phyloP scores from a whole-genome alignment of 2,888 invertebrate species.

The Rhagophthalmus giganteus region DNA sequence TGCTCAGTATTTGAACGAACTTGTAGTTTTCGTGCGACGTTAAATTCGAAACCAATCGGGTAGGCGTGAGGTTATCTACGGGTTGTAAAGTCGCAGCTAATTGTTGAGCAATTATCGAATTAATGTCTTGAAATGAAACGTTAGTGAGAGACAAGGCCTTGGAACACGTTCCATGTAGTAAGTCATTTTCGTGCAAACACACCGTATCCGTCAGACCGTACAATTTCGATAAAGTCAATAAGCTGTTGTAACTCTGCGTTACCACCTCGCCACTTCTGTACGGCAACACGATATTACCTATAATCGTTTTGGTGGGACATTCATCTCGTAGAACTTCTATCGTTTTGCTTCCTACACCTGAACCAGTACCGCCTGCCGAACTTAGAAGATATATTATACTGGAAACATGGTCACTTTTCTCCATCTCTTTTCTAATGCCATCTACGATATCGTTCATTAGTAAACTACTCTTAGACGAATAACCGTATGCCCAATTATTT shows the following conservation, averaged over 20 bases:
- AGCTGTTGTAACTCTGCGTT: constrained; percentile 59
- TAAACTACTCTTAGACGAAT: constrained; percentile 51
- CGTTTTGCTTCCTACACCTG: constrained; percentile 58
- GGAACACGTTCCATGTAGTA: constrained; percentile 53
- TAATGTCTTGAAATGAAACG: constrained; percentile 53
- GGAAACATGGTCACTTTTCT: constrained; percentile 54
- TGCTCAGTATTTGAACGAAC: constrained; percentile 54
- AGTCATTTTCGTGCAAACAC: constrained; percentile 58
- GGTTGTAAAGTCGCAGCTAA: constrained; percentile 57
- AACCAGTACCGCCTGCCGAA: constrained; percentile 61
- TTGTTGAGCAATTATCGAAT: constrained; percentile 56
- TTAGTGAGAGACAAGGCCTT: constrained; percentile 40
- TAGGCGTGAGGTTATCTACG: constrained; percentile 40
- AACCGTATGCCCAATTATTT: constrained; percentile 62
- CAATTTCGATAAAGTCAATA: constrained; percentile 56
- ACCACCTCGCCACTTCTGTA: constrained; percentile 58
- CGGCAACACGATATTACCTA: constrained; percentile 55
- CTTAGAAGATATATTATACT: constrained; percentile 56
- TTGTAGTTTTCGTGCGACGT: constrained; percentile 58
- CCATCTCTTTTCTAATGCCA: constrained; percentile 52
- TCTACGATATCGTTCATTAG: constrained; percentile 51
- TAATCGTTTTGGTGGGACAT: constrained; percentile 55
- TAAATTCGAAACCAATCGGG: constrained; percentile 49
- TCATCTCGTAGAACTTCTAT: constrained; percentile 53
- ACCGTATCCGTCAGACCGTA: constrained; percentile 53